Percentiles rank a stretch among this genome's conserved stretches.
Conservation (phyloP, 2,113 vertebrate genomes). For the Muntiacus reevesi region DNA sequence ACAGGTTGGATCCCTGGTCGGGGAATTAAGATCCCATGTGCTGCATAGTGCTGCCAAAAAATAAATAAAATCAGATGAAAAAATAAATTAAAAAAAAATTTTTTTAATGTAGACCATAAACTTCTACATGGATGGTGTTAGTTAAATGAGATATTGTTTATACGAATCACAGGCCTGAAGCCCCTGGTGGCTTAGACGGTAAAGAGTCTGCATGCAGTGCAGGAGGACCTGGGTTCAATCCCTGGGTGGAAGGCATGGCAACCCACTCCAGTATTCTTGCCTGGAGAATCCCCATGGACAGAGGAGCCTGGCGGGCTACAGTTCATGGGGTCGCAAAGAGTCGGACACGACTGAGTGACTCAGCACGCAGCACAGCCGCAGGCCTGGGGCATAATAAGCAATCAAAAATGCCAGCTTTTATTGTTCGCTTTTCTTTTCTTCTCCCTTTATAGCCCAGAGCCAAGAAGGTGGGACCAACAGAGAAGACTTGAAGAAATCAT, state of each 20-base stretch:
- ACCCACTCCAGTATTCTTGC: neutral
- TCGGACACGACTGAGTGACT: neutral
- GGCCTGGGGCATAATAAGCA: neutral
- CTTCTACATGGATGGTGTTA: neutral
- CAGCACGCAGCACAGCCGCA: neutral
- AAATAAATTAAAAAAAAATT: neutral
- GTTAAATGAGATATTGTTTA: neutral
- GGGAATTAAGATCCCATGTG: neutral
- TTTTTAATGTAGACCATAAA: neutral
- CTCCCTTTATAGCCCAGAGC: neutral
- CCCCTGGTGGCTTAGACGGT: neutral
- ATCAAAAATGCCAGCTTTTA: neutral
- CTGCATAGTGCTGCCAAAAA: neutral
- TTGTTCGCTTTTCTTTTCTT: neutral
- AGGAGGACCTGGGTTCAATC: neutral
- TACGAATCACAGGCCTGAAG: neutral
- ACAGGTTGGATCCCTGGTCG: neutral
- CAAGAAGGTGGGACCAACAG: neutral
- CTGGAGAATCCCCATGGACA: neutral
- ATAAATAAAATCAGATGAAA: neutral
- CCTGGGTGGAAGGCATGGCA: neutral
- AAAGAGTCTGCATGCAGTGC: neutral
- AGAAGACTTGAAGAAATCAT: neutral
- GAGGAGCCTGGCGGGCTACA: neutral
- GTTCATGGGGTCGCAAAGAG: neutral